Conservation (phyloP, 2,888 invertebrate genomes). For the Trissoscelio sp. region DNA sequence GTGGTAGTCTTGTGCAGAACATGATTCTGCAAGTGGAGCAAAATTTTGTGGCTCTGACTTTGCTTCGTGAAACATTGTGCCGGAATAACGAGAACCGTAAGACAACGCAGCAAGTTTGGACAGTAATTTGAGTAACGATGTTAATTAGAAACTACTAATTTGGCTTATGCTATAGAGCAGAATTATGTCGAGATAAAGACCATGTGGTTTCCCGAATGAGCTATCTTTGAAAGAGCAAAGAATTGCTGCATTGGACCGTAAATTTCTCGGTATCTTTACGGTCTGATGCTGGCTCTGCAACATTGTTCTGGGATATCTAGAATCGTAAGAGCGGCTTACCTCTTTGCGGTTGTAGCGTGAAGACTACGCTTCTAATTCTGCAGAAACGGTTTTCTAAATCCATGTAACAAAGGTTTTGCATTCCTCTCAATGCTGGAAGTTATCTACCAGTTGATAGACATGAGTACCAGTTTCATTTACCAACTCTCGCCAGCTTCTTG, state of each 20-base stretch:
- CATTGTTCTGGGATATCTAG: conserved; percentile 8
- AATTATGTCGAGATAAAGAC: neutral
- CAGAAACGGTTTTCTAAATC: neutral
- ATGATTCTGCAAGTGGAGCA: neutral
- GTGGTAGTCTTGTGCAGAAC: neutral
- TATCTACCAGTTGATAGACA: too few species aligned
- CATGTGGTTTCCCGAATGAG: neutral
- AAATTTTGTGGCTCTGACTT: neutral
- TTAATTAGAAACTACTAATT: neutral
- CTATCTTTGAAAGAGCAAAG: neutral
- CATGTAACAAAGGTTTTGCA: conserved; percentile 10
- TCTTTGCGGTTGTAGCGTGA: conserved; percentile 1
- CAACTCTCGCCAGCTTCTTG: neutral
- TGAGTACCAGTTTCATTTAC: neutral
- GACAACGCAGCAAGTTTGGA: too few species aligned
- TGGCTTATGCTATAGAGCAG: neutral
- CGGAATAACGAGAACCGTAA: too few species aligned
- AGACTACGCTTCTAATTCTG: neutral
- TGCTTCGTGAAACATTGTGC: neutral
- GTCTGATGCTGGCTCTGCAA: neutral
- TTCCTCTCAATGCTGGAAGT: neutral
- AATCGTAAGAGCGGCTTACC: neutral
- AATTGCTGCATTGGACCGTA: neutral
- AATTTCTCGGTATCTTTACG: neutral
- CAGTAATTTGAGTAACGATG: conserved; percentile 2